These are phyloP conservation scores for Lepus americanus DNA, from an alignment of 2,113 vertebrate genomes.

Conservation along the genomic window DNA sequence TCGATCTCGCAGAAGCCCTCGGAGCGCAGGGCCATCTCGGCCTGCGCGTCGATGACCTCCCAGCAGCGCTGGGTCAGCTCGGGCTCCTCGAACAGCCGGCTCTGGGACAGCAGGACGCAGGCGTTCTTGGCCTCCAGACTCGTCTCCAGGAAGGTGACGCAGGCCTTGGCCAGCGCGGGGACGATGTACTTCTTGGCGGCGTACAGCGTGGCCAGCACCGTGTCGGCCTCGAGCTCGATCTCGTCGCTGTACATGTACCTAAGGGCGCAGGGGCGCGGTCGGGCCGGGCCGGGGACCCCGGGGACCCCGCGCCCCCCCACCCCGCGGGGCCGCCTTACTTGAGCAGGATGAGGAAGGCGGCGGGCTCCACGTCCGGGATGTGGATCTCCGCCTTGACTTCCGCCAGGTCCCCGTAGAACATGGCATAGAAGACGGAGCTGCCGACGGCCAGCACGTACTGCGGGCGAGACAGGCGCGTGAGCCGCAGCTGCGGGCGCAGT, in stretches of 20 bases:
- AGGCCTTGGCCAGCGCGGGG: slow-evolving; percentile 95
- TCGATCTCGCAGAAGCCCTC: slow-evolving; percentile 98
- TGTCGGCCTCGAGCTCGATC: slow-evolving; percentile 97
- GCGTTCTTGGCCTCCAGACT: slow-evolving; percentile 97
- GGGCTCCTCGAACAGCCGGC: slow-evolving; percentile 97
- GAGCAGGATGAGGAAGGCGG: slow-evolving; percentile 97
- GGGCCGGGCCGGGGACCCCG: not conserved
- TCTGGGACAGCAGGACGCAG: slow-evolving; percentile 97
- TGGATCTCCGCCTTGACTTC: slow-evolving; percentile 97
- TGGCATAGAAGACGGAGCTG: slow-evolving; percentile 99
- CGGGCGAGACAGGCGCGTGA: slow-evolving; percentile 67
- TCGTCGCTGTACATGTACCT: slow-evolving; percentile 99
- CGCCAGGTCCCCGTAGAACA: slow-evolving; percentile 99
- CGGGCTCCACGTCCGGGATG: slow-evolving; percentile 98
- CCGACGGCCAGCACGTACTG: slow-evolving; percentile 99
- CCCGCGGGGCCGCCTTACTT: slow-evolving; percentile 90
- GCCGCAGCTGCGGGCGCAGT: not conserved
- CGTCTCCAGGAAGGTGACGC: slow-evolving; percentile 97
- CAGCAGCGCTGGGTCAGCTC: slow-evolving; percentile 97
- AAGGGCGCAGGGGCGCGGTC: slow-evolving; percentile 13
- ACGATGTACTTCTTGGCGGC: slow-evolving; percentile 99
- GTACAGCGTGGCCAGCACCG: slow-evolving; percentile 96
- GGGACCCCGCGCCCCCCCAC: not conserved
- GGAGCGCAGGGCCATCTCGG: slow-evolving; percentile 95
- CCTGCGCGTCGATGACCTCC: slow-evolving; percentile 99